These are phyloP conservation scores for Holotrichia oblita DNA, from an alignment of 1,140 invertebrate genomes.

Conservation along the genomic window DNA sequence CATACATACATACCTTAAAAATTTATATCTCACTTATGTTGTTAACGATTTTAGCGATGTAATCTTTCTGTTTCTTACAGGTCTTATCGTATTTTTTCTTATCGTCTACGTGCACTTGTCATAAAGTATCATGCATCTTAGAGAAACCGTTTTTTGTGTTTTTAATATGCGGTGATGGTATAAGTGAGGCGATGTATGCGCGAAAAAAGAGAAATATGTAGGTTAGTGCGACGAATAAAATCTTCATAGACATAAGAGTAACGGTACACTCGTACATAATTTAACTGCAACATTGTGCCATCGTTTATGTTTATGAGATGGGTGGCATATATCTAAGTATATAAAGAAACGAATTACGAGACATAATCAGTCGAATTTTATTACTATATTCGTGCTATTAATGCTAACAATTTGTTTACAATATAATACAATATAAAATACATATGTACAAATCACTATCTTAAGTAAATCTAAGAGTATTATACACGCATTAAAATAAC, in stretches of 20 bases:
- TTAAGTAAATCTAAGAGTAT: neutral
- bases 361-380: neutral
- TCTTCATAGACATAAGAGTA: neutral
- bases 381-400: neutral
- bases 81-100: too few relatives aligned
- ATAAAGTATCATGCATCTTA: too few relatives aligned
- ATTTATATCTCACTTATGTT: too few relatives aligned
- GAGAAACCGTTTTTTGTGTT: too few relatives aligned
- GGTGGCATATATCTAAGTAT: too few relatives aligned
- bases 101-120: too few relatives aligned
- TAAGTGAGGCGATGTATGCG: neutral
- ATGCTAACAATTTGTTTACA: neutral
- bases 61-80: too few relatives aligned
- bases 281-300: slow-evolving; percentile 8
- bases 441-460: neutral
- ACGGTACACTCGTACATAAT: slow-evolving; percentile 15
- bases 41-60: too few relatives aligned
- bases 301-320: neutral
- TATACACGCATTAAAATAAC: neutral
- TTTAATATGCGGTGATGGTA: too few relatives aligned
- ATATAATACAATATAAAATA: neutral
- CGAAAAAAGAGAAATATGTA: slow-evolving; percentile 23
- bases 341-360: neutral
- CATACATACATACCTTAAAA: too few relatives aligned
- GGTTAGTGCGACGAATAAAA: slow-evolving; percentile 17